Conservation (phyloP, 2,888 invertebrate species). For the Eupithecia centaureata region DNA sequence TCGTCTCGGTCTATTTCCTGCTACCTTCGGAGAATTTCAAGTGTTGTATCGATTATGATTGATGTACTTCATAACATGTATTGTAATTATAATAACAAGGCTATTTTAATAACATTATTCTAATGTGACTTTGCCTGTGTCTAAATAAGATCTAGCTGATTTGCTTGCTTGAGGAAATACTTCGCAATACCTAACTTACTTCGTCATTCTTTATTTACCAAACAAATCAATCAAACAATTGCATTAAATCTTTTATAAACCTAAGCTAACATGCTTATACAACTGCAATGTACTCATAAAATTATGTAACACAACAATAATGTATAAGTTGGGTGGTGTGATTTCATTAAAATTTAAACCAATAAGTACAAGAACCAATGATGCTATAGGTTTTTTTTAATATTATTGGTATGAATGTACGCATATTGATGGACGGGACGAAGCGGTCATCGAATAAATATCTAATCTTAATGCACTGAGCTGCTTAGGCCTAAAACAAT, state of each 20-base stretch:
- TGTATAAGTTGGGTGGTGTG: background rate
- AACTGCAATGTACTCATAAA: background rate
- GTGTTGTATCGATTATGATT: background rate
- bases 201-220: background rate
- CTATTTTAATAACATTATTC: background rate
- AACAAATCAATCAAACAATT: background rate
- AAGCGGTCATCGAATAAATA: background rate
- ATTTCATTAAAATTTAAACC: no score
- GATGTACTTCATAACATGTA: no score
- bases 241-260: background rate
- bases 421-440: background rate
- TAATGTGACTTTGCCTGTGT: background rate
- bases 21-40: conserved; percentile 19
- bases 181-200: background rate
- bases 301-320: no score
- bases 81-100: conserved; percentile 12
- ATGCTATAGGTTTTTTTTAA: background rate
- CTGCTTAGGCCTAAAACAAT: background rate
- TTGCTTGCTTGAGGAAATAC: background rate
- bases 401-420: background rate
- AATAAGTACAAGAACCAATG: background rate
- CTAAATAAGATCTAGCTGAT: background rate
- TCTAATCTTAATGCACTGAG: background rate
- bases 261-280: background rate
- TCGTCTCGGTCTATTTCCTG: conserved; percentile 35